A percentile compares a stretch with the other conserved stretches of the same genome.
Evolutionary conservation across 2,113 vertebrate species (phyloP).

Genomic region (Megaleporinus macrocephalus): DNA sequence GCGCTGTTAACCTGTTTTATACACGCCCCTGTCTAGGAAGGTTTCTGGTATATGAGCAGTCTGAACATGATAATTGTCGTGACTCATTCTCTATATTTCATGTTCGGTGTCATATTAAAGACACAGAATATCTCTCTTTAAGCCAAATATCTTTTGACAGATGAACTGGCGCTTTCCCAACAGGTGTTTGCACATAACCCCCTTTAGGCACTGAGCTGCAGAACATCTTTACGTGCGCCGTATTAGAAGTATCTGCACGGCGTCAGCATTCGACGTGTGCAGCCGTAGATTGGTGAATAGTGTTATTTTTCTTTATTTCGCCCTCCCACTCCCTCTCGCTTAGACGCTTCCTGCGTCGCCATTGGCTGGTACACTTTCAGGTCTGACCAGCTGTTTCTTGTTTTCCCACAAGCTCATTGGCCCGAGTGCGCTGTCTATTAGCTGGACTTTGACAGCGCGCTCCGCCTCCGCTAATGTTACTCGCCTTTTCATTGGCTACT

Average conservation of each 20-base stretch:
- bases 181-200: background rate
- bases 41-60: background rate
- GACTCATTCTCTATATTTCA: background rate
- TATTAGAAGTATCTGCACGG: background rate
- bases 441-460: slow-evolving; percentile 59
- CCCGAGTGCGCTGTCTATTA: slow-evolving; percentile 56
- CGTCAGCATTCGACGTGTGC: slow-evolving; percentile 8
- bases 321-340: slow-evolving; percentile 61
- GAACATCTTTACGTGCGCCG: background rate
- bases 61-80: background rate
- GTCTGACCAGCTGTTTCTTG: slow-evolving; percentile 82
- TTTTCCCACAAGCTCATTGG: slow-evolving; percentile 81
- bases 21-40: background rate
- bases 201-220: background rate
- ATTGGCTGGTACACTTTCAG: slow-evolving; percentile 80
- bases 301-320: slow-evolving; percentile 48
- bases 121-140: background rate
- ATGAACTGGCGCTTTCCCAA: background rate
- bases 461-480: slow-evolving; percentile 53
- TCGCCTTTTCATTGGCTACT: slow-evolving; percentile 75
- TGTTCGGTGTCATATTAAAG: background rate
- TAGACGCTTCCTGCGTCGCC: slow-evolving; percentile 53
- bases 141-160: background rate
- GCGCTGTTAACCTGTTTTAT: background rate
- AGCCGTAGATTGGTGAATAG: slow-evolving; percentile 27